Conservation (phyloP, 2,888 invertebrate genomes). For the Odiellus spinosus region DNA sequence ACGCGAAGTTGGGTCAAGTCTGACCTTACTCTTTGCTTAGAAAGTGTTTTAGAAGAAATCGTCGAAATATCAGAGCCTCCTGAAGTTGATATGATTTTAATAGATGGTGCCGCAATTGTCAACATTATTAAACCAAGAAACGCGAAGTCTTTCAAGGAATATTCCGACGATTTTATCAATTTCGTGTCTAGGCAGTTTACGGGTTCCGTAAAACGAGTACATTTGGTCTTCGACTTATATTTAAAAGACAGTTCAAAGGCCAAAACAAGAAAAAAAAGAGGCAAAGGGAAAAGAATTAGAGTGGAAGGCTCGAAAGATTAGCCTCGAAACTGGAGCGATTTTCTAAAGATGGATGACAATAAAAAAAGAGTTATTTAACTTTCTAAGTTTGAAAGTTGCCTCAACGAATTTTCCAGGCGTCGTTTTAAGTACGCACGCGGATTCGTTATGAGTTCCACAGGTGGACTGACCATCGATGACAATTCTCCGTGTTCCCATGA, state of each 20-base stretch:
- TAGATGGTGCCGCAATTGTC: not conserved
- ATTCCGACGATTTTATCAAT: not conserved
- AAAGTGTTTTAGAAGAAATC: not conserved
- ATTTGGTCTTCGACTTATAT: not conserved
- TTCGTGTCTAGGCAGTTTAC: not conserved
- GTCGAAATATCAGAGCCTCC: not conserved
- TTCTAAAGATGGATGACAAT: not conserved
- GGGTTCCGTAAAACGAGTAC: not conserved
- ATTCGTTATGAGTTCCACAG: not conserved
- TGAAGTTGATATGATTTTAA: not conserved
- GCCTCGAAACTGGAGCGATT: not conserved
- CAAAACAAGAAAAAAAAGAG: not conserved
- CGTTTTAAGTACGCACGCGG: not conserved
- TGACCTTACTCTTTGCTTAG: too few species aligned
- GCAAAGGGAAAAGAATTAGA: not conserved
- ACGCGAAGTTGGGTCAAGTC: not conserved
- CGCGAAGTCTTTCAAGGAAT: not conserved
- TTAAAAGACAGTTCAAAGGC: not conserved
- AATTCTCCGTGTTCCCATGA: not conserved
- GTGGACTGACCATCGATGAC: not conserved
- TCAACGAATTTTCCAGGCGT: too few species aligned
- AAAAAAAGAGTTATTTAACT: not conserved
- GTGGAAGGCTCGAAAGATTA: not conserved
- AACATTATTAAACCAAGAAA: not conserved
- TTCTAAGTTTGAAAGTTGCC: too few species aligned